Base-by-base conservation (phyloP, 2,113 vertebrate species). In the Planiliza haematocheilus region DNA sequence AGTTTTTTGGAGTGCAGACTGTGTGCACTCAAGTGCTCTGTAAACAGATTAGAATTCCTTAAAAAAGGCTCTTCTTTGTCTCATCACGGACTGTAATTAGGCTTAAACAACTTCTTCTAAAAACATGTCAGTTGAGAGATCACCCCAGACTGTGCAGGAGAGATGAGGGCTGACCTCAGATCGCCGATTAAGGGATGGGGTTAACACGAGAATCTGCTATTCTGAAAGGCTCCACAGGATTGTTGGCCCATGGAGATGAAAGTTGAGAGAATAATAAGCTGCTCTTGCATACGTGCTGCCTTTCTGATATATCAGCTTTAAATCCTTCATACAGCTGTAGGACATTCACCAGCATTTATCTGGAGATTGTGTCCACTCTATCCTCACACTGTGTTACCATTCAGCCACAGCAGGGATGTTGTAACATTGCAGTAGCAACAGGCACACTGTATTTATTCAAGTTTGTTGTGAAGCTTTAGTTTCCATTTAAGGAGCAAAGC, bases 61-160 rank as follows among this genome's bases (percentile, higher is more conserved):
- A 16, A 49, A 62, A 75, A 30, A 5, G 24, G 24, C 24, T 30
- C 24, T 68, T 37, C 36, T 63, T 62, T 68, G 74, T 70, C 56
- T 74, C 36, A 63, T 50, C 79, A 68, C 61, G 71, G 48, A 71
- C 20, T 52, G 16, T 84, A 78, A 76, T 79, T 79, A 68, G 16
- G 43, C 42, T 73, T 52, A 63, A 48, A 56, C 16, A 79, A 46
- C 36, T 59, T 71, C n/a, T 38, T 70, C 43, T 5, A 70, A 70
- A 61, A 64, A 49, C 11, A 46, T 30, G 48, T 56, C 42, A 56
- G 37, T 66, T 67, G 21, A 39, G 51, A 75, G 46, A 63, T 84
- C 56, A 42, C 30, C 21, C 16, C 20, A 56, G 42, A 59, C 20
- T 50, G n/a, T n/a, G 46, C 46, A 2, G 30, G 36, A 55, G 63